Conservation (phyloP, 2,113 vertebrate genomes). For the Riparia riparia region DNA sequence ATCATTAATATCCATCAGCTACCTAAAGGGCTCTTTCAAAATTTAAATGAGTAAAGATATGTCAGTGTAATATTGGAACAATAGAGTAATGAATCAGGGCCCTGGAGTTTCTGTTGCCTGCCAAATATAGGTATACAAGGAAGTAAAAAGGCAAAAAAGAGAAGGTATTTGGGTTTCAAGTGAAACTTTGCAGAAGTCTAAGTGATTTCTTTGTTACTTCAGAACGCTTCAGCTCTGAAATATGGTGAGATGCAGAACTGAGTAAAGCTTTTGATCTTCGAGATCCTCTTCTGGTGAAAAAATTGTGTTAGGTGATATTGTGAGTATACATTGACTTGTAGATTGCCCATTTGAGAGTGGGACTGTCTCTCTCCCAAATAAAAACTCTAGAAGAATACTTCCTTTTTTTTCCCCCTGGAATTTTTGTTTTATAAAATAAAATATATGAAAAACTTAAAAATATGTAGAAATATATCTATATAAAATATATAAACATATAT, state of each 20-base stretch:
- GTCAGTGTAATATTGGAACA: background rate
- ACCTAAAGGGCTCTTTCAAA: background rate
- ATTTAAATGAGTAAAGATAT: background rate
- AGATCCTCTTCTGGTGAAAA: background rate
- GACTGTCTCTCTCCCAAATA: background rate
- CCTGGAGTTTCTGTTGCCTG: background rate
- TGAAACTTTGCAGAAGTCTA: background rate
- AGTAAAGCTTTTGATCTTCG: background rate
- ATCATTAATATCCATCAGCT: background rate
- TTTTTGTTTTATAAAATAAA: background rate
- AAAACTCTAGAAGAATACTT: background rate
- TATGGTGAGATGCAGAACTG: background rate
- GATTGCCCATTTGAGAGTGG: background rate
- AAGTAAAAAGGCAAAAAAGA: background rate
- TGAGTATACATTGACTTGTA: background rate
- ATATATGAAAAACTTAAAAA: too few relatives aligned
- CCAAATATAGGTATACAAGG: background rate
- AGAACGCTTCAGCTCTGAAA: background rate
- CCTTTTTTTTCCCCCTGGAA: fast-evolving
- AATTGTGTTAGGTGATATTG: background rate
- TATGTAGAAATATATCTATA: too few relatives aligned
- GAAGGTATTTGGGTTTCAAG: background rate
- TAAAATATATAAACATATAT: background rate
- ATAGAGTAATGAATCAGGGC: background rate
- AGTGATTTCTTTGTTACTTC: background rate